A percentile compares a stretch with the other conserved stretches of the same genome.
These are phyloP conservation scores for Xylota sylvarum DNA, from an alignment of 2,888 invertebrate genomes.

Conservation along the genomic window DNA sequence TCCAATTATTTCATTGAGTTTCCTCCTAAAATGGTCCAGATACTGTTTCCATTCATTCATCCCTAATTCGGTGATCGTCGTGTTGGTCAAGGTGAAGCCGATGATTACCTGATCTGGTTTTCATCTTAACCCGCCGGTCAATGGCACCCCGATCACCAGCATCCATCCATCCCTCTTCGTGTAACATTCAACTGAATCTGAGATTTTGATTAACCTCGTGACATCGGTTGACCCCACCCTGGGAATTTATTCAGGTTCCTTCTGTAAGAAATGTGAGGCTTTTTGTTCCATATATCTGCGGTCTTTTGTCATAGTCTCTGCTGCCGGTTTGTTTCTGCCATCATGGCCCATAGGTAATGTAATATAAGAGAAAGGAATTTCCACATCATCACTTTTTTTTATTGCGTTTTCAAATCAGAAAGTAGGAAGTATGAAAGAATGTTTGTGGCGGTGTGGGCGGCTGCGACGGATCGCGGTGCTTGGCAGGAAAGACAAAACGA, in stretches of 20 bases:
- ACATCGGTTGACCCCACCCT: slow-evolving; percentile 60
- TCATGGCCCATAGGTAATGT: slow-evolving; percentile 45
- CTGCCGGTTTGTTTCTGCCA: slow-evolving; percentile 3
- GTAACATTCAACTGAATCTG: background rate
- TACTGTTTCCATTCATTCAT: slow-evolving; percentile 19
- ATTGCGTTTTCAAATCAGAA: slow-evolving; percentile 66
- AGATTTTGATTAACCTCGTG: slow-evolving; percentile 71
- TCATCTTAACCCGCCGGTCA: slow-evolving; percentile 74
- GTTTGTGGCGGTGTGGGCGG: slow-evolving; percentile 33
- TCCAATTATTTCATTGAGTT: slow-evolving; percentile 32
- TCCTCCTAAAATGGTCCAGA: slow-evolving; percentile 65
- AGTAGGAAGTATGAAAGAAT: slow-evolving; percentile 53
- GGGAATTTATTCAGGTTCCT: slow-evolving; percentile 43
- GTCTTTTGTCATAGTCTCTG: slow-evolving; percentile 58
- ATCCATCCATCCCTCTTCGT: slow-evolving; percentile 54
- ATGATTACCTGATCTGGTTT: slow-evolving; percentile 71
- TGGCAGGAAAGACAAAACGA: slow-evolving; percentile 9
- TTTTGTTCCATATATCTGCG: slow-evolving; percentile 36
- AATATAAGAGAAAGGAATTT: slow-evolving; percentile 69
- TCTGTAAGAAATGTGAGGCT: slow-evolving; percentile 43
- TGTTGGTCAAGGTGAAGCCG: slow-evolving; percentile 57
- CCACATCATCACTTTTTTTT: slow-evolving; percentile 76
- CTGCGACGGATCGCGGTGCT: background rate
- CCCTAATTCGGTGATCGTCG: slow-evolving; percentile 39
- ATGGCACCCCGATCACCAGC: slow-evolving; percentile 45